Evolutionary conservation across 2,797 vertebrate species (phyloP).

Genomic region (Setipinna tenuifilis): DNA sequence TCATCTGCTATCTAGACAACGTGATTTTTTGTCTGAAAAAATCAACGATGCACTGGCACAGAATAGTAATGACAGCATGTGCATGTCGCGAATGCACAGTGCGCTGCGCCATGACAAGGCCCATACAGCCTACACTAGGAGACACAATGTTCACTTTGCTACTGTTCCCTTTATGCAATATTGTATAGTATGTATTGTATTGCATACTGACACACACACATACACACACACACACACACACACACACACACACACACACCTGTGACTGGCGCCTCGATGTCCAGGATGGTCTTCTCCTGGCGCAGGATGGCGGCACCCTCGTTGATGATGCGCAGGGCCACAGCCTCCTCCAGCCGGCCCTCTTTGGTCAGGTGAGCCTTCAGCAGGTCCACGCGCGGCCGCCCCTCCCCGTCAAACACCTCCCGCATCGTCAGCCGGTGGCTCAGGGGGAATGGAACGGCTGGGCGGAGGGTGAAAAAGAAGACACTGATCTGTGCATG

Average conservation of each 20-base stretch:
- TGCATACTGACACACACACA: slow-evolving; percentile 17
- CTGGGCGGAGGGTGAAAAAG: slow-evolving; percentile 56
- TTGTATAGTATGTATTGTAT: too few relatives aligned
- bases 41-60: too few relatives aligned
- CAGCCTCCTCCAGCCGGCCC: slow-evolving; percentile 81
- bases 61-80: too few relatives aligned
- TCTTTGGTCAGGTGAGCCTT: slow-evolving; percentile 85
- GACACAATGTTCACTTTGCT: too few relatives aligned
- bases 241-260: slow-evolving; percentile 56
- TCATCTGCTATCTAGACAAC: too few relatives aligned
- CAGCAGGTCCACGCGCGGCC: slow-evolving; percentile 81
- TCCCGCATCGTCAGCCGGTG: slow-evolving; percentile 84
- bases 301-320: slow-evolving; percentile 82
- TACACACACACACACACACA: not conserved
- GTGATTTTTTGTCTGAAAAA: too few relatives aligned
- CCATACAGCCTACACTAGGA: too few relatives aligned
- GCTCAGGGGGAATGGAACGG: slow-evolving; percentile 84
- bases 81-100: too few relatives aligned
- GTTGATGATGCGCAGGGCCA: slow-evolving; percentile 80
- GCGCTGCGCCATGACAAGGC: too few relatives aligned
- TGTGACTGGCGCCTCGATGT: slow-evolving; percentile 84
- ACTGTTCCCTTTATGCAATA: too few relatives aligned
- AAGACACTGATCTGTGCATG: too few relatives aligned
- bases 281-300: slow-evolving; percentile 84
- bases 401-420: slow-evolving; percentile 83